phyloP scores from a whole-genome alignment of 1,140 invertebrate genomes.

The Ephestia elutella region DNA sequence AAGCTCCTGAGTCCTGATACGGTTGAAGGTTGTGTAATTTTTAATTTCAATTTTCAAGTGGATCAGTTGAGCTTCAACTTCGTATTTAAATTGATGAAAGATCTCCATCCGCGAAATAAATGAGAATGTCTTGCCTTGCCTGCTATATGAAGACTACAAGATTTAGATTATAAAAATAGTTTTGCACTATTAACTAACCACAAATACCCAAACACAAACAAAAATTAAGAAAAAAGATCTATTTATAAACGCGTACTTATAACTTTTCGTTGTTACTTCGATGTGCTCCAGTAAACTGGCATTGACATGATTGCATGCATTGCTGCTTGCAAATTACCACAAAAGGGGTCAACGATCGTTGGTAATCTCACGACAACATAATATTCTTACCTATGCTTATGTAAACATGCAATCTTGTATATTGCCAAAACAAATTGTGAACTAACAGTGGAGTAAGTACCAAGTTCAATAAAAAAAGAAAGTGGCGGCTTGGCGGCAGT shows the following conservation, averaged over 20 bases:
- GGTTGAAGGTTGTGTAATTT: too few species aligned
- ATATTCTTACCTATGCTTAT: neutral
- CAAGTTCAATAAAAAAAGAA: neutral
- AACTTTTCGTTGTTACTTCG: neutral
- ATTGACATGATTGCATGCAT: slow-evolving; percentile 2
- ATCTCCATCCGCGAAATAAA: too few species aligned
- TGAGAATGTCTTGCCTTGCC: too few species aligned
- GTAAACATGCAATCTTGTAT: neutral
- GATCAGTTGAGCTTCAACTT: too few species aligned
- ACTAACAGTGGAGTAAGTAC: too few species aligned
- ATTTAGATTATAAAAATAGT: too few species aligned
- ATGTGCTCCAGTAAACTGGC: neutral
- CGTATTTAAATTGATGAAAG: too few species aligned
- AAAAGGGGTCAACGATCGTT: neutral
- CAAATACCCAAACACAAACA: neutral
- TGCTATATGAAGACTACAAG: too few species aligned
- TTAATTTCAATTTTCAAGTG: too few species aligned
- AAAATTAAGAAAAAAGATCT: neutral
- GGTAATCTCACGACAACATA: neutral
- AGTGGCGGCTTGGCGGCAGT: too few species aligned
- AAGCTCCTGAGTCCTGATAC: too few species aligned
- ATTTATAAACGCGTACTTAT: neutral
- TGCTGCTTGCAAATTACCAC: neutral
- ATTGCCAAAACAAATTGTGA: neutral
- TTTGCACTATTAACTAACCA: too few species aligned